Conservation (phyloP, 2,113 vertebrate species). For the Rafetus swinhoei region DNA sequence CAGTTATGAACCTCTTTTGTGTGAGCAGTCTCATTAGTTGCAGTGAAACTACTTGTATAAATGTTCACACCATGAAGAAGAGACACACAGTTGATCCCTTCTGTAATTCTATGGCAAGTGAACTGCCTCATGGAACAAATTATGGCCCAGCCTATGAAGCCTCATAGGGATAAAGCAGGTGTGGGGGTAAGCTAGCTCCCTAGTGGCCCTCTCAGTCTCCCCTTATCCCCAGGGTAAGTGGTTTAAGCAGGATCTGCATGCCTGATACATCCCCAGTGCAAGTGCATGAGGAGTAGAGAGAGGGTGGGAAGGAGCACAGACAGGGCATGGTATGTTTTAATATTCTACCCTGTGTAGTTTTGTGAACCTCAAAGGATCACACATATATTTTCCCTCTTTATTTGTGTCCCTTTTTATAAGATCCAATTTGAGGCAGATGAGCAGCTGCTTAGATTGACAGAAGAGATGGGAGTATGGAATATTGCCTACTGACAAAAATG, state of each 20-base stretch:
- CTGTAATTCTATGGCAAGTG: not conserved
- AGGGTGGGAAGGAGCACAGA: not conserved
- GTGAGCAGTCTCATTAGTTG: not conserved
- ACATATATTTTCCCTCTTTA: not conserved
- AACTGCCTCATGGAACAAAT: not conserved
- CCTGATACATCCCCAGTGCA: rapidly evolving
- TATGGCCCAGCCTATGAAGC: not conserved
- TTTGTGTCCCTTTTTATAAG: not conserved
- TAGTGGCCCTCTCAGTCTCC: not conserved
- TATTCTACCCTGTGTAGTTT: not conserved
- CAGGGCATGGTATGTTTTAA: not conserved
- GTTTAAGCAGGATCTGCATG: no score
- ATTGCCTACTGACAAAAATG: not conserved
- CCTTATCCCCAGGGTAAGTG: no score
- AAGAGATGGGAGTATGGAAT: not conserved
- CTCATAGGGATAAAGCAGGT: not conserved
- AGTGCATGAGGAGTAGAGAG: not conserved
- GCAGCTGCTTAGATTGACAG: not conserved
- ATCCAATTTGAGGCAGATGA: not conserved
- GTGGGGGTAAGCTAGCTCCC: no score
- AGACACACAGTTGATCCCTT: not conserved
- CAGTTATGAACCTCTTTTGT: not conserved
- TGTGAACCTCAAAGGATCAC: not conserved
- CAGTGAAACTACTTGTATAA: not conserved
- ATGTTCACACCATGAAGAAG: not conserved